Evolutionary conservation across 2,113 vertebrate species (phyloP), one percentile per base, ranked within the genome.

Genomic region (Xiphorhynchus elegans): DNA sequence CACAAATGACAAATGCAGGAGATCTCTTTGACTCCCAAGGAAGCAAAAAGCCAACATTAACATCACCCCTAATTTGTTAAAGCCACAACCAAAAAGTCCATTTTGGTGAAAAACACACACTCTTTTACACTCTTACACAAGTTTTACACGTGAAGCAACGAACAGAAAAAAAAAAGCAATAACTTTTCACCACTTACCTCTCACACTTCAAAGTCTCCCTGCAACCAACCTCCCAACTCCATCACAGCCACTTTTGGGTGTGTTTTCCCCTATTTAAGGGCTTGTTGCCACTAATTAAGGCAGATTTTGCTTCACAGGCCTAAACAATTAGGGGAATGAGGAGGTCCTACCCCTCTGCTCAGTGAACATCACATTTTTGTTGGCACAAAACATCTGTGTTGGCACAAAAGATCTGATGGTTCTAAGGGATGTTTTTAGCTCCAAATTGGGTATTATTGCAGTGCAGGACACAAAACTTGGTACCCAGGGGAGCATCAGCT

Each of bases 51-150:
- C 3, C 18, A 10, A 37, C 3, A 1, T 75, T 19, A 31, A 3
- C 11, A 16, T 10, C 7, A 0, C 2, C 4, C 4, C 10, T 3
- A 5, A 1, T 13, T 49, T n/a, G 17, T 60, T 10, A 28, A 73
- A 56, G 20, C 17, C 19, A 25, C 20, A 29, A 49, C 9, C 1
- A 9, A 16, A 66, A 67, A 37, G 10, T 24, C 20, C 12, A 28
- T 23, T 79, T 63, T 11, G 13, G 33, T 9, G 16, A 13, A 13
- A 63, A 67, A 19, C 3, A 11, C 6, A 7, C 0, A 0, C 2
- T n/a, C 4, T 13, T 37, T n/a, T 14, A 11, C 9, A 39, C 31
- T 19, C 44, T 44, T 10, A 46, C 46, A 46, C 18, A 20, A 46
- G 1, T 13, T 55, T 33, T 35, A 3, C 3, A 6, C 24, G 7